Conservation (phyloP, 2,797 vertebrate species). For the Neomorphus geoffroyi region DNA sequence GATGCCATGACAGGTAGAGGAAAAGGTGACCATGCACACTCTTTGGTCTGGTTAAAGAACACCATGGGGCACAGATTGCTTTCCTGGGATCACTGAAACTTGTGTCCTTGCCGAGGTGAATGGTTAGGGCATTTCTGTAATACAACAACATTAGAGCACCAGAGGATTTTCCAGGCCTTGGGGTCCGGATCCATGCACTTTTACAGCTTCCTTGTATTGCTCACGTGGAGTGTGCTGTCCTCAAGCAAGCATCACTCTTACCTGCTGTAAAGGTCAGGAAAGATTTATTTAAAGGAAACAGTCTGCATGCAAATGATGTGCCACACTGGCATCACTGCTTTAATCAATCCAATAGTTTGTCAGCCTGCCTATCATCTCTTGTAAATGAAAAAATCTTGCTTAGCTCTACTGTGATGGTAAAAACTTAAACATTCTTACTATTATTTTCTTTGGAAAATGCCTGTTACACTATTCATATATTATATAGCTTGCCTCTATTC, state of each 20-base stretch:
- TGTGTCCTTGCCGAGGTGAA: background rate
- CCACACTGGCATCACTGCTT: background rate
- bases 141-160: background rate
- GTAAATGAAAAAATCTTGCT: background rate
- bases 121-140: background rate
- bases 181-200: background rate
- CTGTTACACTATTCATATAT: background rate
- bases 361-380: background rate
- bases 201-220: background rate
- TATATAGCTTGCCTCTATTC: background rate
- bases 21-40: background rate
- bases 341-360: background rate
- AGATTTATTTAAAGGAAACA: background rate
- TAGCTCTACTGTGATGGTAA: background rate
- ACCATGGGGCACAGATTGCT: background rate
- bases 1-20: background rate
- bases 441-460: background rate
- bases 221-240: background rate
- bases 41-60: background rate
- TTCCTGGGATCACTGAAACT: background rate
- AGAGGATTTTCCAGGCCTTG: constrained; percentile 54
- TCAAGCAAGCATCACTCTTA: constrained; percentile 2
- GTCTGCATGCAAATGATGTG: background rate
- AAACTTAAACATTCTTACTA: background rate
- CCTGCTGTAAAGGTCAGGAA: constrained; percentile 17